Base-by-base conservation (phyloP, 2,888 invertebrate species). In the Sminthurides aquaticus region DNA sequence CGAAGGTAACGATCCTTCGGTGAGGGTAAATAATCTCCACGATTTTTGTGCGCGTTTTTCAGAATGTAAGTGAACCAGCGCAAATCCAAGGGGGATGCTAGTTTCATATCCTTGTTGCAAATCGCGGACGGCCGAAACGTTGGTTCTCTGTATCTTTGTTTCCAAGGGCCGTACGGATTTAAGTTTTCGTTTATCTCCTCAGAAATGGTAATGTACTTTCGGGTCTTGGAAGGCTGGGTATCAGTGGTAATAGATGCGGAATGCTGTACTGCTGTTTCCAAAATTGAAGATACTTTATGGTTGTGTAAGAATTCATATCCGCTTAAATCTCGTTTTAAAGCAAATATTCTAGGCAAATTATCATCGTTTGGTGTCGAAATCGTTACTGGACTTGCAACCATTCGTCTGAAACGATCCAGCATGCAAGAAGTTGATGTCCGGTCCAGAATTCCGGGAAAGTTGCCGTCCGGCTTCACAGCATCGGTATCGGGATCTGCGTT, bases 31-130 rank as follows among this genome's bases (percentile, higher is more conserved):
- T 68, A 71, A 3, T 61, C 59, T 0, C 70, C 70, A 34, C 69
- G 52, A 49, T 67, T 65, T 0, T 24, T 48, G 56, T 71, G 67
- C 1, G 73, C 69, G 3, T 43, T 49, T 1, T 49, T 49, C 2
- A 73, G 24, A 22, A 73, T 67, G 48, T 73, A 67, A 1, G 70
- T 69, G 55, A 73, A 73, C 71, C 71, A 73, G 27, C 73, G 43
- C 11, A 73, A 58, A 57, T 71, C 70, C 25, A 68, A 67, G 11
- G 67, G 67, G 8, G 62, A 63, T 0, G 73, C 64, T 20, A 68
- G 34, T 20, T 57, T 49, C 24, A 73, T 57, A 26, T 71, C 61
- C 49, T 73, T 71, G 49, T 67, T 71, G 3, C 68, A 67, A 2
- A 69, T 43, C 26, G 15, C 43, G 5, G 43, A 34, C 15, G 43